These are phyloP conservation scores for Apogon hyalosoma DNA, from an alignment of 2,797 vertebrate species.

Conservation along the genomic window DNA sequence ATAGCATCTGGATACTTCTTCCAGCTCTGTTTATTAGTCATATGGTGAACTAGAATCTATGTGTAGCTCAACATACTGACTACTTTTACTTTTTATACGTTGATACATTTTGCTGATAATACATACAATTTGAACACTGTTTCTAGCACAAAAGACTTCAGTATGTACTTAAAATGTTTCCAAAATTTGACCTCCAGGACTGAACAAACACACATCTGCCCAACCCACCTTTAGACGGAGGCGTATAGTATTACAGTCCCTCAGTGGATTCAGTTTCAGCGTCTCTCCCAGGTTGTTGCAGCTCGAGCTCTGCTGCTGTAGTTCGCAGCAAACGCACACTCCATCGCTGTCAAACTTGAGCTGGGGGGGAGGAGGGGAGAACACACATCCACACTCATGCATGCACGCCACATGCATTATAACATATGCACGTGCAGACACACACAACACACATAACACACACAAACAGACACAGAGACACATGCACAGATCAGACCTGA, in stretches of 20 bases:
- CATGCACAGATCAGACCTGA: conserved; percentile 62
- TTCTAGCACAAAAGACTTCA: too few relatives aligned
- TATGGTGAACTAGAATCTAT: too few relatives aligned
- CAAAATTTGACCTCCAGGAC: neutral
- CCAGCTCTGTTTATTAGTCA: too few relatives aligned
- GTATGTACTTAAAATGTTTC: too few relatives aligned
- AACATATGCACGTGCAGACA: conserved; percentile 37
- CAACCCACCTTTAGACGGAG: conserved; percentile 92
- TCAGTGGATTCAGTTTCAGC: conserved; percentile 94
- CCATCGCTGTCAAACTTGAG: conserved; percentile 97
- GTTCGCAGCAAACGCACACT: conserved; percentile 97
- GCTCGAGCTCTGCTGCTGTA: conserved; percentile 92
- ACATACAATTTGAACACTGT: too few relatives aligned
- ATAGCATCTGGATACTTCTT: too few relatives aligned
- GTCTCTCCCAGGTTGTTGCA: conserved; percentile 97
- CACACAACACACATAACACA: conserved; percentile 13
- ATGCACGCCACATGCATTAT: conserved; percentile 66
- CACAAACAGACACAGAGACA: conserved; percentile 26
- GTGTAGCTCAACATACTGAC: too few relatives aligned
- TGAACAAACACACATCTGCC: conserved; percentile 14
- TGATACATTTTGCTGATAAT: too few relatives aligned
- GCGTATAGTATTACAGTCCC: conserved; percentile 93
- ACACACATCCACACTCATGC: conserved; percentile 79
- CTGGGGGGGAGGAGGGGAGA: conserved; percentile 81
- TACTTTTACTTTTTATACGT: too few relatives aligned